Evolutionary conservation across 2,888 invertebrate species (phyloP).

Genomic region (Gymnosoma rotundatum): DNA sequence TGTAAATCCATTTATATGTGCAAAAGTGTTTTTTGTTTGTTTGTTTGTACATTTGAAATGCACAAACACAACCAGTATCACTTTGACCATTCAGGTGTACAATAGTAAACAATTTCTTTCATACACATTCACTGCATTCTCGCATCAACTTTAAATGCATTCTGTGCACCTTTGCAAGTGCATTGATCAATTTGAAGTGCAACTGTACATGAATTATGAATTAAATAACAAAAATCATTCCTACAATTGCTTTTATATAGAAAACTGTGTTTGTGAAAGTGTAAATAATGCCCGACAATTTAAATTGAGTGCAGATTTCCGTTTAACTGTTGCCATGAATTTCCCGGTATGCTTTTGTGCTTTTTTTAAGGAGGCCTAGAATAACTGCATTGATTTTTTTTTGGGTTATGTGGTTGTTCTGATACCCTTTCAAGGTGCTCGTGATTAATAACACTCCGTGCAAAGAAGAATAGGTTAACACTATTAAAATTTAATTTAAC

Average conservation of each 20-base stretch:
- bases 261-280: neutral
- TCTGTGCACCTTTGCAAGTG: slow-evolving; percentile 9
- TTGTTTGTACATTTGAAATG: slow-evolving; percentile 48
- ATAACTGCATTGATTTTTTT: no score
- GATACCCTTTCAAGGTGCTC: no score
- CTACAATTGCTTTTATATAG: neutral
- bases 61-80: slow-evolving; percentile 49
- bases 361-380: no score
- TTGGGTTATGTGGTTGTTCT: no score
- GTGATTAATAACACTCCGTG: no score
- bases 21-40: neutral
- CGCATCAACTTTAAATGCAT: neutral
- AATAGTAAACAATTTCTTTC: slow-evolving; percentile 63
- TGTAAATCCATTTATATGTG: neutral
- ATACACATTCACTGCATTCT: slow-evolving; percentile 29
- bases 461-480: no score
- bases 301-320: no score
- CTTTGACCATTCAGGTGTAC: slow-evolving; percentile 69
- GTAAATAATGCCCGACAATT: no score
- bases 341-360: no score
- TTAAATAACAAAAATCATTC: slow-evolving; percentile 27
- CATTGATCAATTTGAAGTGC: slow-evolving; percentile 56
- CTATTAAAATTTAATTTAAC: no score
- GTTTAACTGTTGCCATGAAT: no score
- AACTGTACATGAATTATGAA: slow-evolving; percentile 53